Evolutionary conservation across 2,888 invertebrate genomes (phyloP), one percentile per base, ranked within the genome.

Genomic region (Eremobia ochroleuca): DNA sequence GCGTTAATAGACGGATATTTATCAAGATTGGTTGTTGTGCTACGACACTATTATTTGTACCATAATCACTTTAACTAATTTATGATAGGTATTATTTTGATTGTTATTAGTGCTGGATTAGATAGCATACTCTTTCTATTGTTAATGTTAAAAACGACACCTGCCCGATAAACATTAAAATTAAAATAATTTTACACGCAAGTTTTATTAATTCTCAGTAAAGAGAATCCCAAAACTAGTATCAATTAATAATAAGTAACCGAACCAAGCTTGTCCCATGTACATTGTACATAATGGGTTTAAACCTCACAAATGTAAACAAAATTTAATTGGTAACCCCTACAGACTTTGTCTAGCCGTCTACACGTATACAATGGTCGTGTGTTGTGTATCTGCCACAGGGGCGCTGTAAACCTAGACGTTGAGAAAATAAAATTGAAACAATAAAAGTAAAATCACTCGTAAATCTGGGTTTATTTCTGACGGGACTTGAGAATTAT

Each of bases 281-380:
- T 61, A 61, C 34, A 61, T 61, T 34, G 61, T 74, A 73, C 37
- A 65, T 28, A 68, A 49, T 69, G 58, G 59, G 69, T 83, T 61
- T n/a, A 58, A 79, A 82, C 64, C 55, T 77, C 37, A 67, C 58
- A 72, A 77, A 43, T 58, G 59, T 73, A 79, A 79, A 85, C 81
- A 81, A 78, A 78, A 79, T 76, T 72, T 87, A 87, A 88, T 85
- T 86, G 83, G 76, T 68, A 79, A 79, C 73, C 80, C 79, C 77
- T 61, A 46, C 61, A 81, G 88, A 79, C 73, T 73, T 65, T 79
- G 87, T 88, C 87, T 87, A 83, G 85, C 85, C 85, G 74, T 73
- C 79, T 76, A 66, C 76, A 73, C 2, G 72, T 81, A 80, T 82
- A 86, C 76, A 77, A 73, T 72, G 34, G 73, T 66, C 46, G 71